Evolutionary conservation across 2,888 invertebrate species (phyloP).

Genomic region (Herminia tarsipennalis): DNA sequence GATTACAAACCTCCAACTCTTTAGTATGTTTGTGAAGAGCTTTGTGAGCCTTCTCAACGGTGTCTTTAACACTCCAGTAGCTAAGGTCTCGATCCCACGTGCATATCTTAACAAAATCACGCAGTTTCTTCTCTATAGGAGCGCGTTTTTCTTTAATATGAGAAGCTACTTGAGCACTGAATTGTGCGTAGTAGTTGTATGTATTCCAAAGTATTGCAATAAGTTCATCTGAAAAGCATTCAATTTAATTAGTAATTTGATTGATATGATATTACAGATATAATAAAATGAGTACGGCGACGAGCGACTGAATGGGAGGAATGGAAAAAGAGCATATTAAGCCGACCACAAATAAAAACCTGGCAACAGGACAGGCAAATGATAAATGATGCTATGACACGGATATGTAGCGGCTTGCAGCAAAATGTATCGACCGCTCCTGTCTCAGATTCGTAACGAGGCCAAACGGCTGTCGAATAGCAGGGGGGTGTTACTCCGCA

Average conservation of each 20-base stretch:
- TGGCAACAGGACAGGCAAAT: no score
- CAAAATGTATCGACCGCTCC: no score
- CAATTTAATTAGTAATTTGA: background rate
- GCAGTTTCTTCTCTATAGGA: constrained; percentile 96
- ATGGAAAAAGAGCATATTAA: no score
- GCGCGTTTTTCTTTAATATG: constrained; percentile 88
- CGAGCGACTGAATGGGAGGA: no score
- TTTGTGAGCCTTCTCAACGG: constrained; percentile 94
- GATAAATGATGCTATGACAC: background rate
- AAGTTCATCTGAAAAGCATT: constrained; percentile 74
- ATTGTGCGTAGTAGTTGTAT: constrained; percentile 94
- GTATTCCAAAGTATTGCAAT: constrained; percentile 92
- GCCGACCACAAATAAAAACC: no score
- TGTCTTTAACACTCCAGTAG: constrained; percentile 96
- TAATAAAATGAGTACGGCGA: no score
- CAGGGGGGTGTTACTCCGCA: no score
- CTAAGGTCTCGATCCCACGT: constrained; percentile 97
- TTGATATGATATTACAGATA: no score
- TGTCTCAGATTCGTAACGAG: no score
- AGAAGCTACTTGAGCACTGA: constrained; percentile 86
- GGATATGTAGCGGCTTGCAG: no score
- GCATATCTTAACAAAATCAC: constrained; percentile 97
- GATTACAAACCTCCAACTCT: constrained; percentile 88
- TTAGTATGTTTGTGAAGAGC: constrained; percentile 94
- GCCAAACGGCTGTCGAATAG: no score